A percentile compares a stretch with the other conserved stretches of the same genome.
phyloP scores from a whole-genome alignment of 1,140 invertebrate genomes.

The Arctopsyche grandis region DNA sequence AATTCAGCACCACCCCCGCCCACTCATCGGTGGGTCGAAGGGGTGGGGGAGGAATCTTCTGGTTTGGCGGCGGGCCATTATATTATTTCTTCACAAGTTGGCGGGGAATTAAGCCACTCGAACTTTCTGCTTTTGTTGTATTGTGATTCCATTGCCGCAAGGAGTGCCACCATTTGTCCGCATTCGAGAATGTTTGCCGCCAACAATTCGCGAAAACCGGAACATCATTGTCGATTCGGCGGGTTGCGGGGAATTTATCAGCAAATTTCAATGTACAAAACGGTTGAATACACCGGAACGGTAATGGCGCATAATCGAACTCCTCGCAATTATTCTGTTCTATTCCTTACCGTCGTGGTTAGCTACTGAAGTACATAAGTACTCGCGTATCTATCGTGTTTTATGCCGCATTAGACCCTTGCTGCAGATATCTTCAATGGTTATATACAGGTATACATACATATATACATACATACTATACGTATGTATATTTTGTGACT shows the following conservation, averaged over 20 bases:
- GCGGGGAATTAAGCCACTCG: slow-evolving; percentile 41
- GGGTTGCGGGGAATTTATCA: slow-evolving; percentile 20
- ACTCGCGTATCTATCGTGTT: not conserved
- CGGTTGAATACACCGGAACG: not conserved
- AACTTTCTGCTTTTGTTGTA: slow-evolving; percentile 46
- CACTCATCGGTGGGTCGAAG: slow-evolving; percentile 15
- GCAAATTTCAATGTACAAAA: not conserved
- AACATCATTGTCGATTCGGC: slow-evolving; percentile 10
- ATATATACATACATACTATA: too few species aligned
- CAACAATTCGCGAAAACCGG: slow-evolving; percentile 23
- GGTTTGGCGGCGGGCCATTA: slow-evolving; percentile 44
- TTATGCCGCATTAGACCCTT: not conserved
- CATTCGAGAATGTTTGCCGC: slow-evolving; percentile 7
- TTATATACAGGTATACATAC: too few species aligned
- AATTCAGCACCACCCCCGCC: slow-evolving; percentile 9
- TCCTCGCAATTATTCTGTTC: not conserved
- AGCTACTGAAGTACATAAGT: too few species aligned
- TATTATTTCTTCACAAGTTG: slow-evolving; percentile 45
- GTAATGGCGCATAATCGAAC: not conserved
- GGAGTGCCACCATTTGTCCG: slow-evolving; percentile 22
- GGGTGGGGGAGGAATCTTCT: slow-evolving; percentile 49
- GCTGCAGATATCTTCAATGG: not conserved
- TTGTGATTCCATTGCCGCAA: slow-evolving; percentile 24
- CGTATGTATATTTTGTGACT: too few species aligned
- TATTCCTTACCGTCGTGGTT: not conserved